phyloP scores from a whole-genome alignment of 2,888 invertebrate species.

The Lepas anatifera region DNA sequence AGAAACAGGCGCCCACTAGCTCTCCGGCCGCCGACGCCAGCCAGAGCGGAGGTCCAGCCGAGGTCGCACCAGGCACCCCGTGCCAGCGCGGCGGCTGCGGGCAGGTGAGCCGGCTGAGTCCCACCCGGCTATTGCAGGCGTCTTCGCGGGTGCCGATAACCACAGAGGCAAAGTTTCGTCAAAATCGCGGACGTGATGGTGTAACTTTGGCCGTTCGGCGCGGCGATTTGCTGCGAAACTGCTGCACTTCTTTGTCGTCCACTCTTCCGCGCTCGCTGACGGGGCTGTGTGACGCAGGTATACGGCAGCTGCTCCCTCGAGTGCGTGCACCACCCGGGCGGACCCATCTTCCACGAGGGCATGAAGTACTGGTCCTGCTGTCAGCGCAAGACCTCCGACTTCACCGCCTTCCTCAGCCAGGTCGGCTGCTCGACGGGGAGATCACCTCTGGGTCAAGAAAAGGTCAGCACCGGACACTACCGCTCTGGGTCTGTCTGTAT shows the following conservation, averaged over 20 bases:
- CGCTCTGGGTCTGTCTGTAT: too few species aligned
- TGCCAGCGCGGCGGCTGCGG: constrained; percentile 81
- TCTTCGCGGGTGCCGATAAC: too few species aligned
- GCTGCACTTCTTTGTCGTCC: too few species aligned
- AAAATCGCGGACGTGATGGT: too few species aligned
- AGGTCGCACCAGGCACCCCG: constrained; percentile 25
- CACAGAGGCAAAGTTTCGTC: too few species aligned
- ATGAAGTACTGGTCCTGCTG: constrained; percentile 98
- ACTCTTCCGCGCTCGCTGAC: too few species aligned
- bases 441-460: constrained; percentile 71
- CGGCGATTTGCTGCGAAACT: too few species aligned
- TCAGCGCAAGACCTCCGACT: constrained; percentile 82
- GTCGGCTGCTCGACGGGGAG: constrained; percentile 73
- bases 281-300: too few species aligned
- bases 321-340: constrained; percentile 76
- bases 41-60: too few species aligned
- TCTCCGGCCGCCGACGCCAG: background rate
- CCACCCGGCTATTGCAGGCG: too few species aligned
- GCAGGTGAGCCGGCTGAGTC: constrained; percentile 34
- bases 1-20: background rate
- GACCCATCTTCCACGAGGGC: constrained; percentile 91
- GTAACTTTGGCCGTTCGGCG: too few species aligned
- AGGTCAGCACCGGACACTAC: too few species aligned
- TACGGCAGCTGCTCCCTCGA: constrained; percentile 55
- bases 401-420: constrained; percentile 80